A percentile compares a stretch with the other conserved stretches of the same genome.
phyloP scores from a whole-genome alignment of 2,888 invertebrate genomes.

The Diabrotica balteata region DNA sequence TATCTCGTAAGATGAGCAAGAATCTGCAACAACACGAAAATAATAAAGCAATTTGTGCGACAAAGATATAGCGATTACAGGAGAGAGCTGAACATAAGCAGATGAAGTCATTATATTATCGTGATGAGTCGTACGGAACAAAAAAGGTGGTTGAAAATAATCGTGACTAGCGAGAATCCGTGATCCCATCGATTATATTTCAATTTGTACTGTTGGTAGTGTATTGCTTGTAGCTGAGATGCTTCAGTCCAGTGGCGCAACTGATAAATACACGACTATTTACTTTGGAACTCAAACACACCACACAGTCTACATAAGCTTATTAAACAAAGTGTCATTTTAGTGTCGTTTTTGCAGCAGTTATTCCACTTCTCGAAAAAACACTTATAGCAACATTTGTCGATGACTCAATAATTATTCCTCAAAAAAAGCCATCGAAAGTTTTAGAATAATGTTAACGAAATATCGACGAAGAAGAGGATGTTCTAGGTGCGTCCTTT shows the following conservation, averaged over 20 bases:
- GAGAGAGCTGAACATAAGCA: conserved; percentile 29
- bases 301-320: too few relatives aligned
- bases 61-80: conserved; percentile 2
- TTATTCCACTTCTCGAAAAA: too few relatives aligned
- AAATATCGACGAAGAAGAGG: too few relatives aligned
- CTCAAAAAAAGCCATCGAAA: too few relatives aligned
- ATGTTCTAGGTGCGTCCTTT: too few relatives aligned
- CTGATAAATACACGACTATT: background rate
- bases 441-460: too few relatives aligned
- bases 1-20: background rate
- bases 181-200: conserved; percentile 38
- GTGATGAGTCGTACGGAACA: conserved; percentile 47
- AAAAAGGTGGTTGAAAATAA: conserved; percentile 47
- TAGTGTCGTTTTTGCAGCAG: too few relatives aligned
- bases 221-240: conserved; percentile 11
- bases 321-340: too few relatives aligned
- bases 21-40: conserved; percentile 4
- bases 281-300: too few relatives aligned
- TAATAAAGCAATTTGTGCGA: conserved; percentile 19
- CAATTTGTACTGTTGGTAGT: conserved; percentile 33
- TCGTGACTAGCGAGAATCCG: conserved; percentile 47
- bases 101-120: conserved; percentile 51
- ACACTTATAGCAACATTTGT: too few relatives aligned
- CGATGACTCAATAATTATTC: too few relatives aligned
- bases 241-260: conserved; percentile 14